Base-by-base conservation (phyloP, 2,888 invertebrate species). In the Leptopterna dolabrata region DNA sequence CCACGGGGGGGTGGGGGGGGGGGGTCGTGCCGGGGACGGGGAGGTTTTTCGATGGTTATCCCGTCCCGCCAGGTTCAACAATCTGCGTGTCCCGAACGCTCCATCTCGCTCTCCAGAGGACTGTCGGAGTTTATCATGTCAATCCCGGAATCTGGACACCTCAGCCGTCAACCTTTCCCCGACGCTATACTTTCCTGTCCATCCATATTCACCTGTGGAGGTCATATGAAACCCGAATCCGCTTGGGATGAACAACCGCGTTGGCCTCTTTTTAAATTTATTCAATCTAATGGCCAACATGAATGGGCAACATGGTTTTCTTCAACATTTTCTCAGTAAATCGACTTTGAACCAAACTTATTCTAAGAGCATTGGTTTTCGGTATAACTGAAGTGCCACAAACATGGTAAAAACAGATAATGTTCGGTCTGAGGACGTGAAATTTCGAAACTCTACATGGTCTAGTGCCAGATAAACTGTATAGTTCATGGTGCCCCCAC, bases 11-110 rank as follows among this genome's bases (percentile, higher is more conserved):
- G 16, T 2, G 1, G 30, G 29, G 30, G n/a, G 36, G 73, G 11
- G 47, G 47, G 47, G 11, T 47, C 47, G n/a, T 13, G 30, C 0
- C 1, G 7, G 36, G 9, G n/a, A 36, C 16, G 1, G 30, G 29
- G 30, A 36, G 36, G 73, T 29, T 73, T 73, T 55, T 19, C 55
- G 73, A 73, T 73, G 73, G 30, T 73, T 73, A 73, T 73, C 73
- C n/a, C 73, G 73, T n/a, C 73, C 55, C 55, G 55, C 55, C 55
- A 55, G 36, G 73, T 73, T 13, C 73, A 73, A 73, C 73, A 30
- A 73, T 73, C 73, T 36, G 73, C 73, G 73, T 36, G n/a, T 36
- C 9, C 29, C 73, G 73, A 29, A 36, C 73, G 73, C 36, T 73
- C 73, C 73, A 73, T 73, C 73, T 73, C 73, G 3, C 55, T 55